Evolutionary conservation across 2,113 vertebrate species (phyloP).

Genomic region (Crotalus helleri): DNA sequence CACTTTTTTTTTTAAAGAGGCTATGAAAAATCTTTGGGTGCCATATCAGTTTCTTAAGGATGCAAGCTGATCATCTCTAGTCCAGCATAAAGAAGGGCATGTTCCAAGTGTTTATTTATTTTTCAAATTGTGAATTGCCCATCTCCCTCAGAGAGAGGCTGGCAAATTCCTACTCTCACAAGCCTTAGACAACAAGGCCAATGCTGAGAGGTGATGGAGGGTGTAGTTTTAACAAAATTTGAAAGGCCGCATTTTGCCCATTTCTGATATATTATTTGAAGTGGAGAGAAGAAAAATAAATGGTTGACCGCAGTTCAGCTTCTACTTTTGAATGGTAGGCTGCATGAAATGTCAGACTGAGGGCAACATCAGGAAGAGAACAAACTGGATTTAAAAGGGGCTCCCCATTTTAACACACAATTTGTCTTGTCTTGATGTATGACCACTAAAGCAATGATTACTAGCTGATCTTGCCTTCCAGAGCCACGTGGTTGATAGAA

Average conservation of each 20-base stretch:
- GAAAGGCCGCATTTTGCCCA: not conserved
- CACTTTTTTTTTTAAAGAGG: not conserved
- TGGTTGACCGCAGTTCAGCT: not conserved
- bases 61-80: not conserved
- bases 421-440: not conserved
- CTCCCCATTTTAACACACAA: not conserved
- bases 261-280: not conserved
- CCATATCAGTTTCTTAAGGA: not conserved
- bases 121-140: not conserved
- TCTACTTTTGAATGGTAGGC: not conserved
- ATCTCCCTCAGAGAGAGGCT: not conserved
- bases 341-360: not conserved
- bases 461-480: conserved; percentile 31
- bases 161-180: not conserved
- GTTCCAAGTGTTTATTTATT: not conserved
- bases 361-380: not conserved
- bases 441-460: not conserved
- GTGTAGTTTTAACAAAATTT: not conserved
- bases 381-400: not conserved
- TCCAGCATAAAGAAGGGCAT: not conserved
- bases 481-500: conserved; percentile 52
- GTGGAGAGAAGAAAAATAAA: not conserved
- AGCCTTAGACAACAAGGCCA: not conserved
- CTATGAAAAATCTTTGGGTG: not conserved
- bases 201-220: not conserved